A percentile compares a stretch with the other conserved stretches of the same genome.
These are phyloP conservation scores for Pseudochaenichthys georgianus DNA, from an alignment of 2,797 vertebrate genomes.

Conservation along the genomic window DNA sequence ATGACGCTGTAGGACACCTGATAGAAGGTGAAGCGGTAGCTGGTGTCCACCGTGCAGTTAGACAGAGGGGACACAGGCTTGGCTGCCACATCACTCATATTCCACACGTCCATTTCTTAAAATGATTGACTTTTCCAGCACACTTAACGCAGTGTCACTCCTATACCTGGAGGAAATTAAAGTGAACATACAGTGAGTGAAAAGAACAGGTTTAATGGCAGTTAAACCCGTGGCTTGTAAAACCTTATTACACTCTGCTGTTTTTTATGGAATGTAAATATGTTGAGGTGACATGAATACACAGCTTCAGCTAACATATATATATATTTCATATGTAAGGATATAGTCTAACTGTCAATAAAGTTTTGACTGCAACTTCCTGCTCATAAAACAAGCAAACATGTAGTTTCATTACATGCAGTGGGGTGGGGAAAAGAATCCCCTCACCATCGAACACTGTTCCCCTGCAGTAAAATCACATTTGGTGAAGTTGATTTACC, in stretches of 20 bases:
- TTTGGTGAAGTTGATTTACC: constrained; percentile 27
- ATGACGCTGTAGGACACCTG: constrained; percentile 82
- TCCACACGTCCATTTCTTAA: constrained; percentile 72
- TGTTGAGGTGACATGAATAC: constrained; percentile 39
- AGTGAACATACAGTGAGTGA: neutral
- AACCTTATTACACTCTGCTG: constrained; percentile 40
- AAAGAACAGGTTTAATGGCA: neutral
- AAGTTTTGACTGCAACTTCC: constrained; percentile 45
- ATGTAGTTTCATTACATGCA: constrained; percentile 49
- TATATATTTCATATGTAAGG: constrained; percentile 35
- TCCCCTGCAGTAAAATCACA: constrained; percentile 17
- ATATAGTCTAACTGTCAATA: constrained; percentile 29
- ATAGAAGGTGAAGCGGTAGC: constrained; percentile 82
- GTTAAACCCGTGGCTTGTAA: constrained; percentile 31
- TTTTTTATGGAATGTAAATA: constrained; percentile 66
- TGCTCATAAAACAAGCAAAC: constrained; percentile 62
- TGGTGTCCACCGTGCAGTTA: constrained; percentile 82
- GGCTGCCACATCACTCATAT: constrained; percentile 54
- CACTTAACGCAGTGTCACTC: constrained; percentile 1
- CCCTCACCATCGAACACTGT: neutral
- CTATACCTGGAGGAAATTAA: constrained; percentile 40
- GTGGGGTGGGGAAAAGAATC: neutral
- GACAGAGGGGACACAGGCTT: constrained; percentile 2
- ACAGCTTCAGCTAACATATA: constrained; percentile 3
- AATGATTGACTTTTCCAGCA: neutral